Base-by-base conservation (phyloP, 2,797 vertebrate genomes). In the Spea hammondii region DNA sequence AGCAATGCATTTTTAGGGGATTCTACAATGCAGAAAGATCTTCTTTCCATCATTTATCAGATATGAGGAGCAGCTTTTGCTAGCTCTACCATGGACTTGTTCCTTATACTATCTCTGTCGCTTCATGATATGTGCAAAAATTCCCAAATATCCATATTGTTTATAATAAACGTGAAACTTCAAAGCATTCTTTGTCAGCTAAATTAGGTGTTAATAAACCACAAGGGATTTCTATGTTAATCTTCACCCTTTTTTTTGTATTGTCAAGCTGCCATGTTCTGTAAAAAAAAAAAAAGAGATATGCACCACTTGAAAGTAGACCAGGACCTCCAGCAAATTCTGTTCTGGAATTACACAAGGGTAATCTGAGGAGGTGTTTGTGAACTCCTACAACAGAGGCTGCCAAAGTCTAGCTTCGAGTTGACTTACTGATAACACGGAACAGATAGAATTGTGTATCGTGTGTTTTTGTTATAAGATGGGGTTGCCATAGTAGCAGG, bases 321-420 rank as follows among this genome's bases (percentile, higher is more conserved):
- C 73, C 8, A 14, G 47, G 69, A 60, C 69, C 60, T 59, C 60
- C 65, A 44, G 51, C 46, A 48, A 12, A n/a, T 79, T 64, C 48
- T 53, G 54, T 60, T 12, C 54, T 62, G 46, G 17, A 8, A 60
- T 68, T 73, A 65, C 71, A 51, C 55, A 62, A 73, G 54, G 53
- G 78, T 51, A 74, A 74, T 54, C 6, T 11, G 78, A 74, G 78
- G 70, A 74, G 32, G 78, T 65, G 78, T 64, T 69, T 69, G 44
- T 14, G 57, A 72, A 49, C 77, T 44, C 51, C 1, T 17, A 70
- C 57, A 64, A 46, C 1, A 5, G 3, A 5, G 12, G 5, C 79
- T 80, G 67, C 72, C 73, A 76, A 71, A 71, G 62, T 68, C 53
- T 64, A 46, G 7, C 47, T 51, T 51, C 55, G 66, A 45, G 50